phyloP scores from a whole-genome alignment of 2,888 invertebrate species.

The Pyrrhia umbra region DNA sequence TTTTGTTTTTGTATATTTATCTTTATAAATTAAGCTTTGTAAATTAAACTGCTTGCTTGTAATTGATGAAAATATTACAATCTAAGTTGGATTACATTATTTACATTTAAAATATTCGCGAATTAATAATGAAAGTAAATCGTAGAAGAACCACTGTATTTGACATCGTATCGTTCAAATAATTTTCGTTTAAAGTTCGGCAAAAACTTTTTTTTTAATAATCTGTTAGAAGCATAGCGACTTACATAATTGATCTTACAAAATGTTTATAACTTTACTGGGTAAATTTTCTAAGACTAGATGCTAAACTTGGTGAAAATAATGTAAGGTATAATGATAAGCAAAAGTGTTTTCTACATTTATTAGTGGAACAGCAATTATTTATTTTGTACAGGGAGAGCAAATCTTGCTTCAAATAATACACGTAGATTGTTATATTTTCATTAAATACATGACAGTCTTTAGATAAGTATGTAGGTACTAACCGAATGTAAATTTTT shows the following conservation, averaged over 20 bases:
- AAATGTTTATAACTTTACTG: no score
- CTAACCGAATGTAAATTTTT: conserved; percentile 76
- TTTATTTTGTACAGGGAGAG: not conserved
- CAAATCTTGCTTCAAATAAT: not conserved
- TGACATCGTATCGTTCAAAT: no score
- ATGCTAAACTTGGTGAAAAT: no score
- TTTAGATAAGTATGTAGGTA: conserved; percentile 49
- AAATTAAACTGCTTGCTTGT: conserved; percentile 25
- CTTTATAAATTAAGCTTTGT: conserved; percentile 26
- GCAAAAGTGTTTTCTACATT: no score
- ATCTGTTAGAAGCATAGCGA: no score
- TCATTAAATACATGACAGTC: conserved; percentile 41
- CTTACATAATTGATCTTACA: no score
- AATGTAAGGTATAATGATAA: no score
- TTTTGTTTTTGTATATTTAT: conserved; percentile 29
- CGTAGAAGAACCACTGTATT: not conserved
- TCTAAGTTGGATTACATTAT: not conserved
- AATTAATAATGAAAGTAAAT: no score
- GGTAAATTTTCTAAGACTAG: no score
- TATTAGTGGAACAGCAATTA: not conserved
- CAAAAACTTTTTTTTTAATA: no score
- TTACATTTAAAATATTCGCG: no score
- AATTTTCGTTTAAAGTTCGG: no score
- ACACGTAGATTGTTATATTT: conserved; percentile 16
- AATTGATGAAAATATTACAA: conserved; percentile 42